Conservation (phyloP, 2,797 vertebrate genomes). For the Enteromius anoplus region DNA sequence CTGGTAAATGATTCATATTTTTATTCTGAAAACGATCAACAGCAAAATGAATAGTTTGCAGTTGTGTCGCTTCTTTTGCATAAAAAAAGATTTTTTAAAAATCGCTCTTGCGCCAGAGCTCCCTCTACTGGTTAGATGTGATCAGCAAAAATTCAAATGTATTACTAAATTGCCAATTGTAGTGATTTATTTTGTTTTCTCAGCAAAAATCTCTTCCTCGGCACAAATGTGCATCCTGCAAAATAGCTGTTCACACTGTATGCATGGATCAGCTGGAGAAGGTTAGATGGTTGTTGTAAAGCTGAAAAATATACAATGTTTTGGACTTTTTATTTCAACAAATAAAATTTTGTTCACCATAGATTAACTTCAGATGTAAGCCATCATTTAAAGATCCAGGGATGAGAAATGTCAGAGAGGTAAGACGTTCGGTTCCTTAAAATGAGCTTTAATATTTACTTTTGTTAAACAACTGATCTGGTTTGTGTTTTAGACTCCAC, state of each 20-base stretch:
- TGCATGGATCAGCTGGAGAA: conserved; percentile 96
- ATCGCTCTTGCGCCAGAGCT: conserved; percentile 30
- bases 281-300: conserved; percentile 68
- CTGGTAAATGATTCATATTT: conserved; percentile 79
- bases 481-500: conserved; percentile 76
- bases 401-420: conserved; percentile 88
- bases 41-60: background rate
- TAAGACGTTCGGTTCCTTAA: conserved; percentile 60
- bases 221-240: conserved; percentile 94
- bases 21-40: background rate
- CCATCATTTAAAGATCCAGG: conserved; percentile 94
- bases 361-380: conserved; percentile 99
- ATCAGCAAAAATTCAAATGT: conserved; percentile 5
- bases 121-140: conserved; percentile 42
- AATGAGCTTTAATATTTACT: background rate
- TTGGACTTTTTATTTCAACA: background rate
- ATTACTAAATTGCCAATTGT: background rate
- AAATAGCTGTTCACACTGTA: conserved; percentile 90
- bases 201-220: conserved; percentile 92
- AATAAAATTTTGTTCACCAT: conserved; percentile 2
- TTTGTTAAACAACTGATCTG: background rate
- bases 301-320: background rate
- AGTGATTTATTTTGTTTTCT: conserved; percentile 30
- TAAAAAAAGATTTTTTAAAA: too few relatives aligned
- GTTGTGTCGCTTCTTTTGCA: background rate